Conservation (phyloP, 2,888 invertebrate species). For the Drosophila tripunctata region DNA sequence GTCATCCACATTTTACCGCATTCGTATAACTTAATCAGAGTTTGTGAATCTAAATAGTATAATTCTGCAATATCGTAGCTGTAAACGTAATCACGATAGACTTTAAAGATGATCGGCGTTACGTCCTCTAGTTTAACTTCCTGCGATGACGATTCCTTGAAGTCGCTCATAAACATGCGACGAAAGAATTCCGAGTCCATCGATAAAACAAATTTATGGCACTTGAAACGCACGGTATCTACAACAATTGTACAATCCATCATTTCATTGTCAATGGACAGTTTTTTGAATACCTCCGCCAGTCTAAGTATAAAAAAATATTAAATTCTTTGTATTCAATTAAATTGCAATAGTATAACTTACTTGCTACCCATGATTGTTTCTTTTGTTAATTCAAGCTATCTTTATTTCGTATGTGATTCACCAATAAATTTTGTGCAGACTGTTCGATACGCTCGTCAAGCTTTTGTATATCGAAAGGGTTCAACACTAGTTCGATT, state of each 20-base stretch:
- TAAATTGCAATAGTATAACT: too few species aligned
- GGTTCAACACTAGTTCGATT: too few species aligned
- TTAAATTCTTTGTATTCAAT: too few species aligned
- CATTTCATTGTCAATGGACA: conserved; percentile 15
- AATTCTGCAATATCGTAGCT: conserved; percentile 5
- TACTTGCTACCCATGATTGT: background rate
- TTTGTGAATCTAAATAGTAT: background rate
- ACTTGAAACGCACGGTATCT: conserved; percentile 23
- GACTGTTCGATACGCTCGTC: background rate
- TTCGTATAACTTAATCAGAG: conserved; percentile 9
- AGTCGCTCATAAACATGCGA: conserved; percentile 34
- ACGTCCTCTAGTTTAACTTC: conserved; percentile 16
- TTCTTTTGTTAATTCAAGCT: too few species aligned
- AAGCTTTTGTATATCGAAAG: too few species aligned
- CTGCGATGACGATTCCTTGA: conserved; percentile 17
- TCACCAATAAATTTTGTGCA: background rate
- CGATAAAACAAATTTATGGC: conserved; percentile 41
- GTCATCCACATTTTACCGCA: conserved; percentile 21
- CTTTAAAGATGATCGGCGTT: conserved; percentile 10
- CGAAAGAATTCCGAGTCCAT: conserved; percentile 39
- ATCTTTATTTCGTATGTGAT: background rate
- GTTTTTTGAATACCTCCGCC: background rate
- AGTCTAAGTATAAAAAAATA: background rate
- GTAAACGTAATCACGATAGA: conserved; percentile 30
- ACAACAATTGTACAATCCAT: conserved; percentile 43